These are phyloP conservation scores for Tiaroga cobitis DNA, from an alignment of 2,797 vertebrate species.

Conservation along the genomic window DNA sequence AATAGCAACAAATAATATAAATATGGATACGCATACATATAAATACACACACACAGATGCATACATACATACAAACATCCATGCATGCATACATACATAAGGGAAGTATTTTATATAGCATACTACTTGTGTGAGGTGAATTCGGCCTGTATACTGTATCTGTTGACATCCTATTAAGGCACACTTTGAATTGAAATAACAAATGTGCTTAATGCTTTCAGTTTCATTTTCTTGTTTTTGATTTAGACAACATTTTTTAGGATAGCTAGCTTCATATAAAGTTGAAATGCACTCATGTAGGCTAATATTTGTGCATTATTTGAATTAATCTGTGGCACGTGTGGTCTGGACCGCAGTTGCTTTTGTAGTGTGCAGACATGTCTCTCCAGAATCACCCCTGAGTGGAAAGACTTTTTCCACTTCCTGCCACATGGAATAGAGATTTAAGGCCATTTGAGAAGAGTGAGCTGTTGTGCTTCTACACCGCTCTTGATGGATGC, in stretches of 20 bases:
- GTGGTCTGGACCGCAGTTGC: slow-evolving; percentile 6
- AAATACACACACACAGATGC: no score
- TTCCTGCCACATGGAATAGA: slow-evolving; percentile 76
- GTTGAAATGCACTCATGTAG: not conserved
- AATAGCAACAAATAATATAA: no score
- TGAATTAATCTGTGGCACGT: not conserved
- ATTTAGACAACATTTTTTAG: not conserved
- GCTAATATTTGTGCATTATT: slow-evolving; percentile 9
- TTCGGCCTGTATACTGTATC: not conserved
- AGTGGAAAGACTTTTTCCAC: slow-evolving; percentile 60
- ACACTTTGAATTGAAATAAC: not conserved
- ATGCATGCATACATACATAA: not conserved
- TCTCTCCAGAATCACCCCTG: slow-evolving; percentile 57
- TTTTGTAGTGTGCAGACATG: slow-evolving; percentile 44
- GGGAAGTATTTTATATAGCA: not conserved
- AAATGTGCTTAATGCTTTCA: not conserved
- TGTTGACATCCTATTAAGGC: no score
- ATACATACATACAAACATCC: no score
- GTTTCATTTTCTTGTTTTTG: not conserved
- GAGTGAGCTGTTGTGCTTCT: slow-evolving; percentile 45
- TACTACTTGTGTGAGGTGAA: not conserved
- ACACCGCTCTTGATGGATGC: slow-evolving; percentile 43
- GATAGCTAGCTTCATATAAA: not conserved
- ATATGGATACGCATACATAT: no score
- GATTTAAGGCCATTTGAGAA: slow-evolving; percentile 61